Percentiles rank a stretch among this genome's conserved stretches.
phyloP scores from a whole-genome alignment of 2,797 vertebrate species.

The Macropodus opercularis region DNA sequence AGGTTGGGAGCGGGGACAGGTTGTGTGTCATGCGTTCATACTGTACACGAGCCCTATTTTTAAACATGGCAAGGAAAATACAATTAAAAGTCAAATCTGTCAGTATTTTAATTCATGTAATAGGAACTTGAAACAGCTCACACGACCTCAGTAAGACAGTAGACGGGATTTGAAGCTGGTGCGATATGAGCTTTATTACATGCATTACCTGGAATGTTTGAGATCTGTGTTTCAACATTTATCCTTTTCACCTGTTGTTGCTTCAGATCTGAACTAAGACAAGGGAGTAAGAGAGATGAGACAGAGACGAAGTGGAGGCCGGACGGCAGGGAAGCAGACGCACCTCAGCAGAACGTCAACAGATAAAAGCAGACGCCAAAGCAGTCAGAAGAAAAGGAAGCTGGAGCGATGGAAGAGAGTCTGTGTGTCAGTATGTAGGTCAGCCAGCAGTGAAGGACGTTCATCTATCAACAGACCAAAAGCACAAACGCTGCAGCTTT shows the following conservation, averaged over 20 bases:
- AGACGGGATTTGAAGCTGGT: too few relatives aligned
- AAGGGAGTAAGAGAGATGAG: neutral
- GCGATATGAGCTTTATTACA: too few relatives aligned
- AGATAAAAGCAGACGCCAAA: conserved; percentile 36
- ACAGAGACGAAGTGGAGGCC: conserved; percentile 15
- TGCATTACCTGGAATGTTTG: too few relatives aligned
- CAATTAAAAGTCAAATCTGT: too few relatives aligned
- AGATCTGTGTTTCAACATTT: conserved; percentile 5
- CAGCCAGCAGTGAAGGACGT: conserved; percentile 48
- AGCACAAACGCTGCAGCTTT: conserved; percentile 43
- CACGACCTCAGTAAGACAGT: too few relatives aligned
- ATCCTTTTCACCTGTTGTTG: conserved; percentile 2
- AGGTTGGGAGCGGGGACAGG: too few relatives aligned
- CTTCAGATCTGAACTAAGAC: neutral
- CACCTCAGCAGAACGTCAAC: conserved; percentile 10
- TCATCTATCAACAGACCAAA: conserved; percentile 60
- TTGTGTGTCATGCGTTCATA: too few relatives aligned
- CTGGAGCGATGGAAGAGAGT: neutral
- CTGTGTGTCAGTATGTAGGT: conserved; percentile 52
- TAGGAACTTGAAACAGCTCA: too few relatives aligned
- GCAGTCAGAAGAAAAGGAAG: conserved; percentile 5
- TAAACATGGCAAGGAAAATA: too few relatives aligned
- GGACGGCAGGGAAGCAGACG: neutral
- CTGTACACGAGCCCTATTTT: too few relatives aligned
- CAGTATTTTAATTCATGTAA: too few relatives aligned